A percentile compares a stretch with the other conserved stretches of the same genome.
These are phyloP conservation scores for Poeciliopsis gracilis DNA, from an alignment of 2,797 vertebrate species.

Conservation along the genomic window DNA sequence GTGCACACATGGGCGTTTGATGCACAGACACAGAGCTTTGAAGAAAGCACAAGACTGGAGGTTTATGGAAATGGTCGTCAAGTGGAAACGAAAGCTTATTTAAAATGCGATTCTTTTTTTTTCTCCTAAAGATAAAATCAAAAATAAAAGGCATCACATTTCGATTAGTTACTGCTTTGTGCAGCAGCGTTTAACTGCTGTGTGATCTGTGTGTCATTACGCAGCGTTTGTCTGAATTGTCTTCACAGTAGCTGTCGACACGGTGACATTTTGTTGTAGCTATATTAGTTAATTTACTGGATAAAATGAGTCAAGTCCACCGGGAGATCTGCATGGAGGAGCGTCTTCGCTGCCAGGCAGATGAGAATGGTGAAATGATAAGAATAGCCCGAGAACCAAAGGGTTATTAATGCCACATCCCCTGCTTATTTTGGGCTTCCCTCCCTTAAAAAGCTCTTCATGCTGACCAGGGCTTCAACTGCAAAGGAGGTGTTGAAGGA, in stretches of 20 bases:
- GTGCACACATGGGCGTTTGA: background rate
- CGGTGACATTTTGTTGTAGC: background rate
- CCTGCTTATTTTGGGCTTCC: conserved; percentile 37
- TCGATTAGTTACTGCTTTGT: background rate
- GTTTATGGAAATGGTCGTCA: background rate
- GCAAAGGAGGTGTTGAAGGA: background rate
- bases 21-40: background rate
- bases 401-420: conserved; percentile 16
- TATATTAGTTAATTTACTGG: background rate
- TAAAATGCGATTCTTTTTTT: background rate
- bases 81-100: background rate
- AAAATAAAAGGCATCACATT: background rate
- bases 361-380: background rate
- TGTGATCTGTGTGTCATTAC: background rate
- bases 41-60: background rate
- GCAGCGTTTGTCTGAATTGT: background rate
- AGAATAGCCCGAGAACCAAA: background rate
- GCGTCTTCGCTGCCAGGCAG: background rate
- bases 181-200: background rate
- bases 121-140: background rate
- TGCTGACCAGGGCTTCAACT: background rate
- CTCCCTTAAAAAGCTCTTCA: conserved; percentile 10
- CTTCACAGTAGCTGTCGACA: background rate
- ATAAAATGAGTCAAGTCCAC: background rate
- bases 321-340: background rate